These are phyloP conservation scores for Luperina testacea DNA, from an alignment of 2,888 invertebrate genomes.

Conservation along the genomic window DNA sequence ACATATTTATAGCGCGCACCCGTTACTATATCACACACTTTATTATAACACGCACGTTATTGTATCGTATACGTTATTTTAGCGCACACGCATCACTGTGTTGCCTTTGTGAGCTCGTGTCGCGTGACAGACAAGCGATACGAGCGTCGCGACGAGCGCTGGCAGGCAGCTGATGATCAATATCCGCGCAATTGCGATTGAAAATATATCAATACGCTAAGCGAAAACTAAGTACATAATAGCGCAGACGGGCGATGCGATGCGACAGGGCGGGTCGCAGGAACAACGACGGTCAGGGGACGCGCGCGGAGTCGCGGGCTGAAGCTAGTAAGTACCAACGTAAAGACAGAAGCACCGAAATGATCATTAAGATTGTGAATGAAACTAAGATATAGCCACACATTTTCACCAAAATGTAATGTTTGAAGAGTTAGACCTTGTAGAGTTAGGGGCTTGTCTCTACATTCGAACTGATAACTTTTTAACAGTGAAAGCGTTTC, in stretches of 20 bases:
- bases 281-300: no score
- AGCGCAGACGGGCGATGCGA: neutral
- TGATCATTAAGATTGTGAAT: neutral
- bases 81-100: neutral
- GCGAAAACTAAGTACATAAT: neutral
- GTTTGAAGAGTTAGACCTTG: neutral
- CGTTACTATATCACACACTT: neutral
- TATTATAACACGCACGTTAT: neutral
- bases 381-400: neutral
- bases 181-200: neutral
- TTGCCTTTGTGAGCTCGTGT: neutral
- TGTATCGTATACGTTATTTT: neutral
- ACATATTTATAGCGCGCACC: neutral
- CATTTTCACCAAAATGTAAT: neutral
- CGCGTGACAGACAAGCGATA: neutral
- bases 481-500: no score
- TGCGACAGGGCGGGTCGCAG: no score
- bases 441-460: neutral
- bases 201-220: neutral
- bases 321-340: no score
- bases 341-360: neutral
- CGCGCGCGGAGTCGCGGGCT: no score
- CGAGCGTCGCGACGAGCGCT: neutral
- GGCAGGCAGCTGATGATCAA: neutral
- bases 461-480: neutral